Evolutionary conservation across 2,888 invertebrate genomes (phyloP).

Genomic region (Plebejus argus): DNA sequence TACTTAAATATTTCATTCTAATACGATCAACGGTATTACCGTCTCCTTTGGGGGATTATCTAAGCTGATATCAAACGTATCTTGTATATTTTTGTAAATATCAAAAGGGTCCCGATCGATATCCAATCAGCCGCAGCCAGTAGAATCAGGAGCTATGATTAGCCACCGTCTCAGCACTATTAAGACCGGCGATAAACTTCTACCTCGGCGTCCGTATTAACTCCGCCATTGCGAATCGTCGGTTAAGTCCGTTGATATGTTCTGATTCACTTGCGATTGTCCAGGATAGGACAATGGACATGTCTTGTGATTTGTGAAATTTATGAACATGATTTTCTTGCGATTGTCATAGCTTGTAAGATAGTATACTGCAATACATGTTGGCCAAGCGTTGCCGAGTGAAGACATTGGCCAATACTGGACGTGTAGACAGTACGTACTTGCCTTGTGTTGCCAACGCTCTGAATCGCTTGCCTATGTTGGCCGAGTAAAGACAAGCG

Average conservation of each 20-base stretch:
- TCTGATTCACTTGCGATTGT: background rate
- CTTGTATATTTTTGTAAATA: constrained; percentile 28
- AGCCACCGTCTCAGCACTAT: constrained; percentile 60
- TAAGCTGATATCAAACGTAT: background rate
- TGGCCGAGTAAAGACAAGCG: no score
- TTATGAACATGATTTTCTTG: background rate
- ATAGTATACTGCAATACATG: no score
- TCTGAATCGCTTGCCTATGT: no score
- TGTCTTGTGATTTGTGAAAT: background rate
- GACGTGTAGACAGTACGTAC: no score
- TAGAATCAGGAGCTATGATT: constrained; percentile 70
- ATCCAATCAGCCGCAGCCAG: constrained; percentile 66
- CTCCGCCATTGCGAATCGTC: constrained; percentile 8
- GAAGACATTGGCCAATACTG: no score
- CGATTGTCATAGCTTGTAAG: background rate
- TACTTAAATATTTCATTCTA: background rate
- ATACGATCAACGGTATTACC: background rate
- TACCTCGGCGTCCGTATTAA: constrained; percentile 5
- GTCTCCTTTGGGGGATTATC: background rate
- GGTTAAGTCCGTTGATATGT: background rate
- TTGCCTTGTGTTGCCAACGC: no score
- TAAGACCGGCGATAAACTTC: constrained; percentile 30
- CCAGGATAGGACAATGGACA: background rate
- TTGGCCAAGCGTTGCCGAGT: no score
- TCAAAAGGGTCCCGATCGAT: constrained; percentile 61